Evolutionary conservation across 2,797 vertebrate species (phyloP), one percentile per base, ranked within the genome.

Genomic region (Synanceia verrucosa): DNA sequence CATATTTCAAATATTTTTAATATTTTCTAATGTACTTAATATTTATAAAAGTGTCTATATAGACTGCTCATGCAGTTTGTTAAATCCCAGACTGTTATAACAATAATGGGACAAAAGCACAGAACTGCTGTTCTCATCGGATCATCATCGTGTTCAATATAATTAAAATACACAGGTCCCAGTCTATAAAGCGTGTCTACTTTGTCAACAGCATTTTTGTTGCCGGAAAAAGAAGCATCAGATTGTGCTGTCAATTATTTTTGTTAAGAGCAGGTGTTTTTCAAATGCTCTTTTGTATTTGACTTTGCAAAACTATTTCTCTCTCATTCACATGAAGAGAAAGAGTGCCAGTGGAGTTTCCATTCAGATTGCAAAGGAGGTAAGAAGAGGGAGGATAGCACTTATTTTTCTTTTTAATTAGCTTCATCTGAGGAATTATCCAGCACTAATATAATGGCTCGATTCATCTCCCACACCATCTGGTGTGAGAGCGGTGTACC

Each of bases 401-500:
- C 88, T 89, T 91, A 92, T 92, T 90, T 94, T 90, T 88, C 85
- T 86, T 91, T 90, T 92, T 94, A 94, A 94, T 95, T 94, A 93
- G 92, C 89, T 94, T 92, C 91, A 92, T 94, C 92, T 94, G 92
- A 94, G 91, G 92, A 93, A 95, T 95, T 94, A 95, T 94, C 91
- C 88, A 79, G 86, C 88, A 81, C 88, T 94, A 93, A 94, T 93
- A 93, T 94, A 95, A 94, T 93, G 88, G 93, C 86, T 86, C 86
- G 90, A 94, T 95, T 94, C 91, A 94, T 95, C 93, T 95, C 93
- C 92, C 90, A 77, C 88, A 90, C 93, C 95, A 95, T 94, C 94
- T 95, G 95, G 88, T 87, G 82, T 78, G 86, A 91, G 90, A 87
- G 90, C 67, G 79, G 83, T 81, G 79, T 88, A 91, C 91, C 91